Evolutionary conservation across 2,888 invertebrate genomes (phyloP).

Genomic region (Petrolisthes cinctipes): DNA sequence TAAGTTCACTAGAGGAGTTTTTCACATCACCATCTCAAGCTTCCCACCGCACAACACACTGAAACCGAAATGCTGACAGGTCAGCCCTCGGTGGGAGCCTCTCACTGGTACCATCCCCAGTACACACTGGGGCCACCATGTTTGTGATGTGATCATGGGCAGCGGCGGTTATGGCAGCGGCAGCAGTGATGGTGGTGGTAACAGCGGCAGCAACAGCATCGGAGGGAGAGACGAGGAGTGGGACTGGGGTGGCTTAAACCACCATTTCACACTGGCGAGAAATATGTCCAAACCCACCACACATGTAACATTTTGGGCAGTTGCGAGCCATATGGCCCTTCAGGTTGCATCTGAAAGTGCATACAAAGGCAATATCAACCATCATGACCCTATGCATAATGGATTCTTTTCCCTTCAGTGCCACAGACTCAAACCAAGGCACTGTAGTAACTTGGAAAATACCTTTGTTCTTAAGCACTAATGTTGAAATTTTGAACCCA

Average conservation of each 20-base stretch:
- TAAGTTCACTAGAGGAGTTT: too few relatives aligned
- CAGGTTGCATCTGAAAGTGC: conserved; percentile 69
- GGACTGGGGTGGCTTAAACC: conserved; percentile 51
- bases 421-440: too few relatives aligned
- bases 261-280: conserved; percentile 68
- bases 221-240: conserved; percentile 63
- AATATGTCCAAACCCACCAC: conserved; percentile 72
- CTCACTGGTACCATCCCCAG: conserved; percentile 31
- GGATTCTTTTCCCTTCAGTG: too few relatives aligned
- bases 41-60: conserved; percentile 37
- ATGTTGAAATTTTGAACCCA: too few relatives aligned
- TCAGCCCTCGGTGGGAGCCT: conserved; percentile 42
- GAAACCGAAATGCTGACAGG: conserved; percentile 45
- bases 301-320: conserved; percentile 71
- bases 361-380: conserved; percentile 45
- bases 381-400: too few relatives aligned
- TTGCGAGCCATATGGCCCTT: conserved; percentile 71
- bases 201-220: conserved; percentile 48
- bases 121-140: conserved; percentile 33
- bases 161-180: conserved; percentile 22
- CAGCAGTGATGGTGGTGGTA: conserved; percentile 27
- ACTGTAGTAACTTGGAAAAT: too few relatives aligned
- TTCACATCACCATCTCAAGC: background rate
- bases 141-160: conserved; percentile 39
- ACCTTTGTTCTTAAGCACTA: too few relatives aligned